phyloP scores from a whole-genome alignment of 2,888 invertebrate species.

The Leucania comma region DNA sequence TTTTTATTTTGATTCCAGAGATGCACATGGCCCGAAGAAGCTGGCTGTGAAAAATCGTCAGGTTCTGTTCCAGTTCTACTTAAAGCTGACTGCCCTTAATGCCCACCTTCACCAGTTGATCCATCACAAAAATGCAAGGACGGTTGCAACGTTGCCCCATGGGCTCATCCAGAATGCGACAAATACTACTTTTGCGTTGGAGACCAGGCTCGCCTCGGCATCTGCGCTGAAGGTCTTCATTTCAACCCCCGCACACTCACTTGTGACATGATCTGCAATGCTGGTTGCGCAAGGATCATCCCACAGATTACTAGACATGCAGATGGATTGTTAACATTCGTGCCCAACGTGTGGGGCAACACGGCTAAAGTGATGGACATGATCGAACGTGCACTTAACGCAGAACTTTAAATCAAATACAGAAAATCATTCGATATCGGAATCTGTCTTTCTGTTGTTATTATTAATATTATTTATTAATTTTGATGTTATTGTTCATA shows the following conservation, averaged over 20 bases:
- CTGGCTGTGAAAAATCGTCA: conserved; percentile 49
- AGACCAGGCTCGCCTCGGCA: conserved; percentile 64
- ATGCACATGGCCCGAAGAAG: conserved; percentile 67
- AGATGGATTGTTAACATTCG: conserved; percentile 61
- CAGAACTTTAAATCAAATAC: not conserved
- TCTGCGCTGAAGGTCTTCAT: conserved; percentile 81
- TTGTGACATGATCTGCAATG: conserved; percentile 66
- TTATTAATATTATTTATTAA: too few relatives aligned
- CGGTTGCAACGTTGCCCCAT: conserved; percentile 78
- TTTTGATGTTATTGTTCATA: too few relatives aligned
- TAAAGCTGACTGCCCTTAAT: not conserved
- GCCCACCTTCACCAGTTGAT: not conserved
- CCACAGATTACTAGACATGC: conserved; percentile 66
- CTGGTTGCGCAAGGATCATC: conserved; percentile 68
- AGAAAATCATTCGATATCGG: not conserved
- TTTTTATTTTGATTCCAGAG: conserved; percentile 43
- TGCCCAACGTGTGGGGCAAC: not conserved
- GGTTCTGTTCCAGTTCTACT: too few relatives aligned
- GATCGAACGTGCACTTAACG: not conserved
- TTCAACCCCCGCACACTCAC: conserved; percentile 78
- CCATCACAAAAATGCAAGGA: conserved; percentile 68
- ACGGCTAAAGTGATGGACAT: not conserved
- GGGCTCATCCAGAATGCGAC: conserved; percentile 83
- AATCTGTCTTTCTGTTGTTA: too few relatives aligned
- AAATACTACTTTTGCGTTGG: conserved; percentile 83